Percentiles rank a stretch among this genome's conserved stretches.
Evolutionary conservation across 2,797 vertebrate genomes (phyloP).

Genomic region (Choloepus didactylus): DNA sequence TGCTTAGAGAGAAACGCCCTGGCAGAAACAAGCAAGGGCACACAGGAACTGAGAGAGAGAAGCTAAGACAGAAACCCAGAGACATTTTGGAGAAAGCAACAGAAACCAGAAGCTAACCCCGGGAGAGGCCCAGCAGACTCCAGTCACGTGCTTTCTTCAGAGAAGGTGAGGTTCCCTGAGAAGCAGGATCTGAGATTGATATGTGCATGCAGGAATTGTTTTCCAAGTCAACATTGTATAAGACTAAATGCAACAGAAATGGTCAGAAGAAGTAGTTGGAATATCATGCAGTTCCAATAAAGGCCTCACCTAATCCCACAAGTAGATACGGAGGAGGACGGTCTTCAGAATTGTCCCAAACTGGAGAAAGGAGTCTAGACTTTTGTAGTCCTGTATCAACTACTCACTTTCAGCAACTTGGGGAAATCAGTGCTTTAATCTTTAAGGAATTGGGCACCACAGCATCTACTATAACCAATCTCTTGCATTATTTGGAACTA

Average conservation of each 20-base stretch:
- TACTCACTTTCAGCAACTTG: background rate
- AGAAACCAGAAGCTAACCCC: no score
- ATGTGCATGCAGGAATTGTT: background rate
- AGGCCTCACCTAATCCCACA: background rate
- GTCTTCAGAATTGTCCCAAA: background rate
- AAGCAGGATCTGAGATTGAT: background rate
- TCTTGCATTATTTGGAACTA: background rate
- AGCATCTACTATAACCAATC: background rate
- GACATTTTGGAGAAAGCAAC: no score
- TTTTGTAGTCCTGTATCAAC: background rate
- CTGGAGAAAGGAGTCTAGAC: background rate
- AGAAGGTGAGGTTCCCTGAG: background rate
- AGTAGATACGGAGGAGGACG: background rate
- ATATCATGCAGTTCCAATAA: background rate
- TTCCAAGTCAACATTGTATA: background rate
- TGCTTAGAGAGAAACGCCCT: no score
- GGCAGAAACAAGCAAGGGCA: no score
- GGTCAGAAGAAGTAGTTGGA: background rate
- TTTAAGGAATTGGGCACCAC: background rate
- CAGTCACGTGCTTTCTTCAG: no score
- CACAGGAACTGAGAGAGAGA: no score
- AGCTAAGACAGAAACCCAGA: no score
- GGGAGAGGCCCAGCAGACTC: no score
- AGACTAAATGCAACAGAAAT: background rate
- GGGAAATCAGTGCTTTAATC: background rate